Evolutionary conservation across 2,888 invertebrate species (phyloP), one percentile per base, ranked within the genome.

Genomic region (Eupithecia dodoneata): DNA sequence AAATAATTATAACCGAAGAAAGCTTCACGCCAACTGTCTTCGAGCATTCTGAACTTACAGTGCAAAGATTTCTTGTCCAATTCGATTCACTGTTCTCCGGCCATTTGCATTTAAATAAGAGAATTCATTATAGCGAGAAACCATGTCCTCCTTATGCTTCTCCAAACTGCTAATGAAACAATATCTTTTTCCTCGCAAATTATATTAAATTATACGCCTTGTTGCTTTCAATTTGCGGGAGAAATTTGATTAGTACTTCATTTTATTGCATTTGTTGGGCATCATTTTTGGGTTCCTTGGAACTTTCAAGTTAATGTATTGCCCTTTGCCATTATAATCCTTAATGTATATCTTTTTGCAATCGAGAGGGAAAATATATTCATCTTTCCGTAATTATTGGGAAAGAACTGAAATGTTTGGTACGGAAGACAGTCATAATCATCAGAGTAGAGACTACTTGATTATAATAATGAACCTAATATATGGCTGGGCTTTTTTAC

Each of bases 101-200:
- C 63, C 52, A 78, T 78, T 75, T 71, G 71, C 78, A 75, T 78
- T 71, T 66, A 66, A 75, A 78, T 75, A 44, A 71, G 44, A 70
- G 65, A 75, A 70, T 75, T 71, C 70, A 73, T 75, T 76, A 63
- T 45, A 45, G 44, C 71, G 42, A 73, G 73, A 72, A 73, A 75
- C 75, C 59, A 63, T 45, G 75, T 67, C 75, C 77, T 75, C 75
- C 55, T 78, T 66, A 72, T 72, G 41, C 41, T 73, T 75, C 73
- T 71, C 44, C 59, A 55, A 73, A 73, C 67, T 73, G 63, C 72
- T 47, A 73, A 74, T 49, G 63, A 41, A 55, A 49, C 67, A 72
- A 63, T 74, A 72, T 66, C 10, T 72, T 75, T 77, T 78, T 67
- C 55, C 49, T 59, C 71, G 52, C 44, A 70, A 69, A 69, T 69